These are phyloP conservation scores for Apus apus DNA, from an alignment of 2,113 vertebrate genomes.

Conservation along the genomic window DNA sequence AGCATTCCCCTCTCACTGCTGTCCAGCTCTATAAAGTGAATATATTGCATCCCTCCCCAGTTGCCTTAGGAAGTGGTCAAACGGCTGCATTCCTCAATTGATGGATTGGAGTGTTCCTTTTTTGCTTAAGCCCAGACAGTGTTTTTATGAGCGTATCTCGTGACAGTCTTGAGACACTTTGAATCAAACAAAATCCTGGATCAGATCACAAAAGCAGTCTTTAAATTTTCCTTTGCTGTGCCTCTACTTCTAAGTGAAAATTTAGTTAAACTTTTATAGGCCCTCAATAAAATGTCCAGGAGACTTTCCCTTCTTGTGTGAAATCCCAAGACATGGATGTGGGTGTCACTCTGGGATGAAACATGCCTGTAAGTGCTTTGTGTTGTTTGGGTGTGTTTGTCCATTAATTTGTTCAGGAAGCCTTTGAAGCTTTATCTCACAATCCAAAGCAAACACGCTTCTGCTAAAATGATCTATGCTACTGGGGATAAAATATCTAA, in stretches of 20 bases:
- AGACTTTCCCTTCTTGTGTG: neutral
- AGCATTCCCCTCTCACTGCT: conserved; percentile 51
- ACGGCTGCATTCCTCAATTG: conserved; percentile 76
- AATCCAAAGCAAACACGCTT: conserved; percentile 58
- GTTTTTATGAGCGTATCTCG: conserved; percentile 77
- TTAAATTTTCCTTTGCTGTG: conserved; percentile 26
- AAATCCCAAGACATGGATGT: neutral
- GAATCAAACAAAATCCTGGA: conserved; percentile 72
- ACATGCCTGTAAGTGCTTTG: neutral
- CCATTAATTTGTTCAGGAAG: conserved; percentile 64
- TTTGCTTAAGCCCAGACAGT: conserved; percentile 69
- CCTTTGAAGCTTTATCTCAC: conserved; percentile 54
- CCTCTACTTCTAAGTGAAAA: conserved; percentile 35
- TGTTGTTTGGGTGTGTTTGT: conserved; percentile 45
- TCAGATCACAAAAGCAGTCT: conserved; percentile 55
- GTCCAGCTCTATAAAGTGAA: conserved; percentile 72
- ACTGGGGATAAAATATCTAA: conserved; percentile 41
- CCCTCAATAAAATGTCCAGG: neutral
- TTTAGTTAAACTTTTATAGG: neutral
- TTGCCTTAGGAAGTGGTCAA: conserved; percentile 80
- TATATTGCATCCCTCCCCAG: conserved; percentile 74
- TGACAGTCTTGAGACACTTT: conserved; percentile 74
- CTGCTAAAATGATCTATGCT: conserved; percentile 48
- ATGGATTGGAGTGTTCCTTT: conserved; percentile 75
- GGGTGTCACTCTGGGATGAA: neutral